These are phyloP conservation scores for Drosophila hydei DNA, from an alignment of 1,140 invertebrate species.

Conservation along the genomic window DNA sequence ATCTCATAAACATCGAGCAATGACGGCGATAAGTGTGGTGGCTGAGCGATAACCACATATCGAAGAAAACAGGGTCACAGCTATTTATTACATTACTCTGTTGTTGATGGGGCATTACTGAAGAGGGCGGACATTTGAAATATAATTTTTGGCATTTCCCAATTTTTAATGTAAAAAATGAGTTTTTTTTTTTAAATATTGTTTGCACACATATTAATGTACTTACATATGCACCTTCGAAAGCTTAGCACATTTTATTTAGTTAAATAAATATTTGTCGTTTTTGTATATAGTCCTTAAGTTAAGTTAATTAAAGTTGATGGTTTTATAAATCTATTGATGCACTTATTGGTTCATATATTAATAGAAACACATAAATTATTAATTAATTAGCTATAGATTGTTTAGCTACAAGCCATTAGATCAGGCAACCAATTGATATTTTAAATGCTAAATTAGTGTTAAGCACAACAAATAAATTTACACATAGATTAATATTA, in stretches of 20 bases:
- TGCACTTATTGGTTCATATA: constrained; percentile 13
- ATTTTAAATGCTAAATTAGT: constrained; percentile 40
- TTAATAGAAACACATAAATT: constrained; percentile 34
- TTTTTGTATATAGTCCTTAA: constrained; percentile 23
- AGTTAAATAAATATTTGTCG: constrained; percentile 20
- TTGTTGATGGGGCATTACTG: constrained; percentile 8
- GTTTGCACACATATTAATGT: background rate
- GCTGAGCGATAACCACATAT: constrained; percentile 6
- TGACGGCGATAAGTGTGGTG: constrained; percentile 22
- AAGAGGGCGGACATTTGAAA: constrained; percentile 10
- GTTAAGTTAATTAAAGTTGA: constrained; percentile 29
- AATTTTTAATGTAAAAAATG: background rate
- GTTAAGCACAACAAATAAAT: constrained; percentile 33
- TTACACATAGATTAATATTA: constrained; percentile 30
- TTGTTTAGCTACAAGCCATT: constrained; percentile 34
- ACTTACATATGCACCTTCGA: background rate
- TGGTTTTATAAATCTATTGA: constrained; percentile 36
- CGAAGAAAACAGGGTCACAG: constrained; percentile 5
- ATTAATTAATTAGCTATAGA: constrained; percentile 37
- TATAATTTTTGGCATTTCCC: background rate
- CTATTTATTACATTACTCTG: background rate
- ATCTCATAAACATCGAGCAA: constrained; percentile 6
- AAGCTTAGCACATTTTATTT: constrained; percentile 31
- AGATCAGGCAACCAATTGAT: constrained; percentile 30
- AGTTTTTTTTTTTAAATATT: background rate